Conservation (phyloP, 2,888 invertebrate species). For the Nymphalis polychloros region DNA sequence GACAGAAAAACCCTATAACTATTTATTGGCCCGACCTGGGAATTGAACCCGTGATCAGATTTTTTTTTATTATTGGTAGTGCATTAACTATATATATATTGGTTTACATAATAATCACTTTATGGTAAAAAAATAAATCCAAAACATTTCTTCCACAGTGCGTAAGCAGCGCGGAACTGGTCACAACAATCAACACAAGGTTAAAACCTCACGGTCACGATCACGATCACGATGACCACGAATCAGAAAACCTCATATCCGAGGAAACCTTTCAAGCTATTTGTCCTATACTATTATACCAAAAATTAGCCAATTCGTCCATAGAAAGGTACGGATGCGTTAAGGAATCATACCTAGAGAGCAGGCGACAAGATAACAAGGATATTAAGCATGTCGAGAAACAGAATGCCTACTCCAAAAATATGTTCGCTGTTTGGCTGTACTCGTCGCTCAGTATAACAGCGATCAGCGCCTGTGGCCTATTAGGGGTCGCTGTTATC, state of each 20-base stretch:
- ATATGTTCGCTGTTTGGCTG: constrained; percentile 86
- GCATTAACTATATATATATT: too few relatives aligned
- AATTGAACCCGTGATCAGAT: too few relatives aligned
- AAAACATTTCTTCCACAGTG: constrained; percentile 61
- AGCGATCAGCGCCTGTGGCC: constrained; percentile 92
- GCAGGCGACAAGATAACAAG: constrained; percentile 42
- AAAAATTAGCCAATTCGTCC: constrained; percentile 81
- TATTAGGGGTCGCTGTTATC: constrained; percentile 93
- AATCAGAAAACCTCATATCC: constrained; percentile 52
- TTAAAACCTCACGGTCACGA: constrained; percentile 59
- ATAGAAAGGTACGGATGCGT: constrained; percentile 82
- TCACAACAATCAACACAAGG: constrained; percentile 67
- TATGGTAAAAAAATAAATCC: not conserved
- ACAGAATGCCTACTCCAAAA: constrained; percentile 57
- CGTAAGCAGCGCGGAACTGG: constrained; percentile 71
- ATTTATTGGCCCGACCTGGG: too few relatives aligned
- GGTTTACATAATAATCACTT: too few relatives aligned
- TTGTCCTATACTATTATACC: constrained; percentile 86
- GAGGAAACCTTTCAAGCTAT: constrained; percentile 74
- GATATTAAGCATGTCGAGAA: constrained; percentile 37
- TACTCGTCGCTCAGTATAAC: constrained; percentile 91
- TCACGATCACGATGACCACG: constrained; percentile 53
- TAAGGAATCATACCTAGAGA: constrained; percentile 54
- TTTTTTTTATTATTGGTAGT: too few relatives aligned
- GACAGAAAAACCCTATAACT: too few relatives aligned